Evolutionary conservation across 1,140 invertebrate species (phyloP).

Genomic region (Tetraneura akinire): DNA sequence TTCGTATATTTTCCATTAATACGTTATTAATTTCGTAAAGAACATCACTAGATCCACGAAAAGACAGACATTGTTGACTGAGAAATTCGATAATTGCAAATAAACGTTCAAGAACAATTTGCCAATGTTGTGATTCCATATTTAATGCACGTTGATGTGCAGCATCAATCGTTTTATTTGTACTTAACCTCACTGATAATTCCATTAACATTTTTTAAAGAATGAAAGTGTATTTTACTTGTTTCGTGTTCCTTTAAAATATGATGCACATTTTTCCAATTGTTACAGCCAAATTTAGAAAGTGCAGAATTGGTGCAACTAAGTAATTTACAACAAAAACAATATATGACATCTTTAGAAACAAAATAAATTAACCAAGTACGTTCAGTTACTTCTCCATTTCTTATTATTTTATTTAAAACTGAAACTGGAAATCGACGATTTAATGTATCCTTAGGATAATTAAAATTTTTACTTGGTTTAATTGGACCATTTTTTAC

Average conservation of each 20-base stretch:
- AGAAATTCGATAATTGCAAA: constrained; percentile 24
- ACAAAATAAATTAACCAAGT: constrained; percentile 17
- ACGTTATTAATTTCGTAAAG: constrained; percentile 50
- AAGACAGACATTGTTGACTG: constrained; percentile 2
- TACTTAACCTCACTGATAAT: constrained; percentile 1
- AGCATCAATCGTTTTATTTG: constrained; percentile 15
- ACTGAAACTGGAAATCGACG: constrained; percentile 9
- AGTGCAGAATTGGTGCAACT: constrained; percentile 4
- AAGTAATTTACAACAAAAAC: constrained; percentile 39
- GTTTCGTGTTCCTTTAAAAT: constrained; percentile 20
- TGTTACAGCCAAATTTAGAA: constrained; percentile 3
- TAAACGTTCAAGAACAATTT: constrained; percentile 12
- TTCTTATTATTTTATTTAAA: constrained; percentile 16
- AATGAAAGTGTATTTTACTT: constrained; percentile 16
- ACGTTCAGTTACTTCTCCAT: constrained; percentile 14
- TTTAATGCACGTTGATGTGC: constrained; percentile 11
- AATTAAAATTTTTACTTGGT: constrained; percentile 16
- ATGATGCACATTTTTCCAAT: constrained; percentile 28
- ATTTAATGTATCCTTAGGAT: constrained; percentile 22
- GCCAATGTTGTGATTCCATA: constrained; percentile 18
- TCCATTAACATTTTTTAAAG: constrained; percentile 27
- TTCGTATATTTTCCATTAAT: constrained; percentile 50
- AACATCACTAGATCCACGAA: constrained; percentile 2
- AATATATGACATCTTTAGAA: constrained; percentile 1
- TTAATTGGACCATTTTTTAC: background rate